Base-by-base conservation (phyloP, 2,113 vertebrate species). In the Ascaphus truei region DNA sequence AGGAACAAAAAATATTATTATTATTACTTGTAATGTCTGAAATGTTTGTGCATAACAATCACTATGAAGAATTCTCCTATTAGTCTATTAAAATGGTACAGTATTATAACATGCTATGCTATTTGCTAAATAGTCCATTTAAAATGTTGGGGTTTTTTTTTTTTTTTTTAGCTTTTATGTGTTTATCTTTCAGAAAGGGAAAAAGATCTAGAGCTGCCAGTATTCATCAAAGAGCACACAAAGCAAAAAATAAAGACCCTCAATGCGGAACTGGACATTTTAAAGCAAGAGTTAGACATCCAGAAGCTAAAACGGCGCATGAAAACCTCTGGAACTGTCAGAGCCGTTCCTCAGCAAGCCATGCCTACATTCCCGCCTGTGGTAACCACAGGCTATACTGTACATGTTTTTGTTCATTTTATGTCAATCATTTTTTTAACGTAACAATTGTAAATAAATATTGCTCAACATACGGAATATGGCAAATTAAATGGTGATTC, bases 241-340 rank as follows among this genome's bases (percentile, higher is more conserved):
- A 57, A 75, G 23, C 74, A 79, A 45, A 75, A 81, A 20, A 71
- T 80, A 43, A 73, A 68, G 50, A 65, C 66, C 3, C 36, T 77
- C 45, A 79, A 75, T 61, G 75, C 73, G 37, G 75, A 81, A 37
- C 58, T 80, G 20, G 80, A 79, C 30, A 69, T 79, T 13, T 48
- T 81, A 64, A 83, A 78, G 41, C 75, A 77, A n/a, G 77, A 83
- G 45, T 7, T 81, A 15, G 75, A 79, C 56, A 80, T 77, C 23
- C 74, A 77, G 31, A 66, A 18, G 12, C 20, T 80, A 18, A 72
- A 73, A 30, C 62, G 56, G 50, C 71, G 48, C 39, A 65, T 72
- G 15, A 75, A 62, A 25, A 74, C 62, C 3, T 26, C 61, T 37
- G 57, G 25, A n/a, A 58, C 53, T 33, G 60, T 39, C 7, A 36